Conservation (phyloP, 1,140 invertebrate genomes). For the Trachymyrmex cornetzi region DNA sequence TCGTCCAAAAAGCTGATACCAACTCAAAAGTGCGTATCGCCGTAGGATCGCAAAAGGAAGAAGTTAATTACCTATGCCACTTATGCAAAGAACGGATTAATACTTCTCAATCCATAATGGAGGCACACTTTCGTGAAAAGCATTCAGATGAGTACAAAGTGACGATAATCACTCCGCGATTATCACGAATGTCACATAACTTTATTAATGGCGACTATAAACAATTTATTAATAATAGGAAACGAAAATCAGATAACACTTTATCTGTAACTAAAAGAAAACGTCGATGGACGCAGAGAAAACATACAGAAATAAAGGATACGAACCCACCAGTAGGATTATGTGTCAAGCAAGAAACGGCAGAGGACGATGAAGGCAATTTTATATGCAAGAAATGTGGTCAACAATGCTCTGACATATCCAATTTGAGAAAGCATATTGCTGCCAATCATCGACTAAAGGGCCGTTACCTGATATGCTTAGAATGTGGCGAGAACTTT, state of each 20-base stretch:
- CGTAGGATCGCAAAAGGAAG: conserved; percentile 62
- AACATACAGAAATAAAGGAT: conserved; percentile 69
- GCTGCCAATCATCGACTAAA: conserved; percentile 87
- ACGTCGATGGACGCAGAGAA: conserved; percentile 78
- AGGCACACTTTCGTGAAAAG: conserved; percentile 77
- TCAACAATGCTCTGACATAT: conserved; percentile 81
- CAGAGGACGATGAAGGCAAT: conserved; percentile 82
- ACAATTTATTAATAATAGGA: conserved; percentile 71
- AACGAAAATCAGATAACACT: conserved; percentile 73
- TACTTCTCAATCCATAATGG: conserved; percentile 77
- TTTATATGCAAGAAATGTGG: conserved; percentile 87
- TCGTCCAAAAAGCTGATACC: not conserved
- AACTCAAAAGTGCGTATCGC: conserved; percentile 76
- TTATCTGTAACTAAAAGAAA: conserved; percentile 70
- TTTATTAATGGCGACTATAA: conserved; percentile 77
- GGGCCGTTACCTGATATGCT: conserved; percentile 88
- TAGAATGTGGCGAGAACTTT: conserved; percentile 91
- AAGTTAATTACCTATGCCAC: conserved; percentile 81
- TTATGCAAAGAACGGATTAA: conserved; percentile 81
- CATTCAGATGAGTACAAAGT: conserved; percentile 79
- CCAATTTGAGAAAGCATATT: conserved; percentile 87
- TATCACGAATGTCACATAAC: conserved; percentile 74
- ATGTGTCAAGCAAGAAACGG: conserved; percentile 79
- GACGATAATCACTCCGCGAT: conserved; percentile 65
- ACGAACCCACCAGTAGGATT: conserved; percentile 70